Conservation (phyloP, 2,113 vertebrate species). For the Ciconia boyciana region DNA sequence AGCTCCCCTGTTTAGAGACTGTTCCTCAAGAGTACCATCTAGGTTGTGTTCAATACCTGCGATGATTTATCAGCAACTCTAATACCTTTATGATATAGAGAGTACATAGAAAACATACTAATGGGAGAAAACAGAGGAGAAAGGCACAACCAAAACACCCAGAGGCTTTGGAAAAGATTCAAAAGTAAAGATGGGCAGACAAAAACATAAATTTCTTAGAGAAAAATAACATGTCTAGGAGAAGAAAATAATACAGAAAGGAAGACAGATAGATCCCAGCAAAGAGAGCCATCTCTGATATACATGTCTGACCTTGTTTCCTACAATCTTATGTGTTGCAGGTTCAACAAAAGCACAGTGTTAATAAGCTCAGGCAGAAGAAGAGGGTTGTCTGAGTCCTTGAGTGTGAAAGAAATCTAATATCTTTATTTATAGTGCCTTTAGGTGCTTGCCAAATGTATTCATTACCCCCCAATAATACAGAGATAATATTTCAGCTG, state of each 20-base stretch:
- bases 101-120: not conserved
- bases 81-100: not conserved
- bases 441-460: not conserved
- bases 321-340: not conserved
- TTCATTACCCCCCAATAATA: not conserved
- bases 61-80: not conserved
- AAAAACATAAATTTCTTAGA: not conserved
- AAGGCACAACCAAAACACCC: not conserved
- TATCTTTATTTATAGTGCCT: not conserved
- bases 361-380: not conserved
- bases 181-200: not conserved
- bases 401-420: not conserved
- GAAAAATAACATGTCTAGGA: not conserved
- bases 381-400: not conserved
- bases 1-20: not conserved
- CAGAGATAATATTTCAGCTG: not conserved
- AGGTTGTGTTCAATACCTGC: not conserved
- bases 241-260: not conserved
- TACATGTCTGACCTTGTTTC: not conserved
- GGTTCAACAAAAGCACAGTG: not conserved
- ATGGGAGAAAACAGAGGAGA: not conserved
- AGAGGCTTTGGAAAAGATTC: not conserved
- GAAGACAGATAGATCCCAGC: not conserved
- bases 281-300: not conserved
- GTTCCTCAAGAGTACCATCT: not conserved